Base-by-base conservation (phyloP, 2,797 vertebrate species). In the Heteromormyrus szaboi region DNA sequence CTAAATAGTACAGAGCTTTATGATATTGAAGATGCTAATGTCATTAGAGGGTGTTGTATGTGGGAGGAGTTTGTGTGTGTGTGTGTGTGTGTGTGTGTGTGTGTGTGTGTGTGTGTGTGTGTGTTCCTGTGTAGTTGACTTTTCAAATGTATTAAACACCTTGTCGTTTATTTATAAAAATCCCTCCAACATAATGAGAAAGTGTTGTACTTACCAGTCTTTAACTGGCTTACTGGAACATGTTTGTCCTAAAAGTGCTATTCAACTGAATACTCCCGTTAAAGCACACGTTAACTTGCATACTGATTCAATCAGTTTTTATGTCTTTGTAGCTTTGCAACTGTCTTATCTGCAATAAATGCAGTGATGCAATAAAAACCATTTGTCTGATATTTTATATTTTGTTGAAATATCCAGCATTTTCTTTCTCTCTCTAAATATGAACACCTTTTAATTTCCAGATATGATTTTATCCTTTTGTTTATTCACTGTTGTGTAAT, bases 1-100 rank as follows among this genome's bases (percentile, higher is more conserved):
- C 56, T 0, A 62, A 94, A 91, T 48, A 87, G 88, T 86, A 22
- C 2, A 89, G 56, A 88, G 2, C 89, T 91, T 68, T 59, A 33
- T 93, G 84, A 92, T 37, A 12, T 41, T 87, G n/a, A 65, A n/a
- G 19, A 51, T 85, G 5, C 37, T 22, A 19, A 48, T 81, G 41
- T 46, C 19, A 29, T 37, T 19, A 54, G 4, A 22, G 50, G 14
- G 50, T 25, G 46, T 48, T 83, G 19, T 83, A 50, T 9, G 12
- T 83, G 44, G 37, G 41, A n/a, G 25, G 62, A 6, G 44, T 46
- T 12, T 53, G 48, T 48, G 46, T 46, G 44, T 44, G 44, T 44
- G 44, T 44, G 50, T 53, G n/a, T n/a, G n/a, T n/a, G 12, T 25
- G n/a, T 25, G 8, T 65, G 9, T 65, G 56, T 59, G 7, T 33